These are phyloP conservation scores for Pipistrellus pipistrellus DNA, from an alignment of 2,797 vertebrate genomes.

Conservation along the genomic window DNA sequence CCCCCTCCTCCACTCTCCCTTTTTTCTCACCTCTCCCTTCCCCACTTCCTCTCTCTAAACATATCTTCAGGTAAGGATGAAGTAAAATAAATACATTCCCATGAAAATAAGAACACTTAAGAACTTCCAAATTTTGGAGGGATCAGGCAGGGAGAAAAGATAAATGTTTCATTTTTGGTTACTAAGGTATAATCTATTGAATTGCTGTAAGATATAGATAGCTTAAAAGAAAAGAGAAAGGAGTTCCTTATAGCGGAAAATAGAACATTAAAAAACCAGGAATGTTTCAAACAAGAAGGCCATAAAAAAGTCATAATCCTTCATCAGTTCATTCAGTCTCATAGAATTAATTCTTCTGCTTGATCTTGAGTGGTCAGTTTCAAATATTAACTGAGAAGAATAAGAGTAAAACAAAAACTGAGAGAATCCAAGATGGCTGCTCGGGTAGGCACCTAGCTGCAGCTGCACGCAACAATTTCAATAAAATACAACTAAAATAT, in stretches of 20 bases:
- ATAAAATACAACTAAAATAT: no score
- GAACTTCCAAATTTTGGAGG: not conserved
- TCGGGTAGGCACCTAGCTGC: no score
- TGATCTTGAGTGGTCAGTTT: not conserved
- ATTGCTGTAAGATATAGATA: not conserved
- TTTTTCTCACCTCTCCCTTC: no score
- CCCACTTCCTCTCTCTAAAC: not conserved
- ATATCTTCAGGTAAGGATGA: not conserved
- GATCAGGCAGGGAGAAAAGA: not conserved
- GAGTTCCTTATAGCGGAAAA: not conserved
- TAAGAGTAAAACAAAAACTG: conserved; percentile 26
- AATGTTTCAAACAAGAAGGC: not conserved
- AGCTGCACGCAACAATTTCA: no score
- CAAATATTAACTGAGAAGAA: not conserved
- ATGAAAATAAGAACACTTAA: not conserved
- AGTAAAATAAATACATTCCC: not conserved
- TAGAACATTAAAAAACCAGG: not conserved
- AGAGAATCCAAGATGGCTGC: no score
- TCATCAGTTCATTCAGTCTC: not conserved
- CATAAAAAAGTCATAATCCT: not conserved
- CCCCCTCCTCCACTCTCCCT: not conserved
- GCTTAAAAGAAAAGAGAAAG: conserved; percentile 16
- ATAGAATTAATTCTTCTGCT: no score
- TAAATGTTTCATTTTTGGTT: not conserved
- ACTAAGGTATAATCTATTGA: not conserved